Evolutionary conservation across 2,888 invertebrate species (phyloP).

Genomic region (Sericinus montela): DNA sequence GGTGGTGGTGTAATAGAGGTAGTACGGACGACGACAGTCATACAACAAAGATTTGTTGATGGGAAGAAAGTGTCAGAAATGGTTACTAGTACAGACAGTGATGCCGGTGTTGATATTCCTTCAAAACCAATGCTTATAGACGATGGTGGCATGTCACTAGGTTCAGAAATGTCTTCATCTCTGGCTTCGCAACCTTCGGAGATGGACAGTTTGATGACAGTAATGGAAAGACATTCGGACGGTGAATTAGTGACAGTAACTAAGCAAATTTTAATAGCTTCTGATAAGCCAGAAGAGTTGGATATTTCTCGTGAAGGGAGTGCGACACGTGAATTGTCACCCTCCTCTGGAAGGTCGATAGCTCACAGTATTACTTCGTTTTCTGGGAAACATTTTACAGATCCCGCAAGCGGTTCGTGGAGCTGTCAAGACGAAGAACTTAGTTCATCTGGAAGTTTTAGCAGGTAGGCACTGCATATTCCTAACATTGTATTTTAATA

Average conservation of each 20-base stretch:
- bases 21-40: constrained; percentile 65
- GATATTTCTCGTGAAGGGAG: constrained; percentile 65
- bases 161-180: constrained; percentile 75
- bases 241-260: constrained; percentile 70
- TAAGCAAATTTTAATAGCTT: constrained; percentile 52
- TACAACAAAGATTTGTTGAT: constrained; percentile 68
- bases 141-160: constrained; percentile 61
- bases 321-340: constrained; percentile 68
- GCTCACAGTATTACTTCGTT: constrained; percentile 68
- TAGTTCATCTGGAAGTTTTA: constrained; percentile 75
- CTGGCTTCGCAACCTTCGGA: constrained; percentile 74
- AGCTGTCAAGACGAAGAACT: constrained; percentile 75
- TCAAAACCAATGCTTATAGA: constrained; percentile 51
- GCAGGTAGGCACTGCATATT: constrained; percentile 44
- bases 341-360: constrained; percentile 72
- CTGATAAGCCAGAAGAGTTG: constrained; percentile 65
- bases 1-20: constrained; percentile 60
- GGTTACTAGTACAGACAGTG: constrained; percentile 58
- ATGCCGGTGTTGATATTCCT: constrained; percentile 71
- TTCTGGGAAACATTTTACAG: constrained; percentile 77
- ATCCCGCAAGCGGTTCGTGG: constrained; percentile 78
- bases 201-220: constrained; percentile 71
- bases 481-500: too few relatives aligned
- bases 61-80: constrained; percentile 72
- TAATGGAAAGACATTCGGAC: constrained; percentile 63